A percentile compares a stretch with the other conserved stretches of the same genome.
Evolutionary conservation across 2,888 invertebrate genomes (phyloP).

Genomic region (Oasisia sp.): DNA sequence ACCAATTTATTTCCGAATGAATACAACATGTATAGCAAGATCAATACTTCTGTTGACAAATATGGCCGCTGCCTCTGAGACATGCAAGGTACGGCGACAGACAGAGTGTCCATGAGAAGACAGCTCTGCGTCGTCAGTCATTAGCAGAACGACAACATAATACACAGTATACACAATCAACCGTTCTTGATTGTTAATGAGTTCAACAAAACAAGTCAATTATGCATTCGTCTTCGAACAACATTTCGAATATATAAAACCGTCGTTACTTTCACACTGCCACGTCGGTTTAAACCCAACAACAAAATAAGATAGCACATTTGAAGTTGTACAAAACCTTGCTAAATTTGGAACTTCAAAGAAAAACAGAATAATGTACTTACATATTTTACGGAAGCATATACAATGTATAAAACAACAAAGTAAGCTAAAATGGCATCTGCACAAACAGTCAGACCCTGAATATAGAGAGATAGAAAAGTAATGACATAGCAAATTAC

Average conservation of each 20-base stretch:
- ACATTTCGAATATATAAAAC: background rate
- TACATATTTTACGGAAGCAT: conserved; percentile 8
- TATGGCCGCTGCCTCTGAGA: background rate
- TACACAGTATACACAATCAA: background rate
- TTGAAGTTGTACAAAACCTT: background rate
- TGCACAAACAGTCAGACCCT: background rate
- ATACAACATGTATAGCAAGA: background rate
- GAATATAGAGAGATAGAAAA: background rate
- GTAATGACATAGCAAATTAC: conserved; percentile 5
- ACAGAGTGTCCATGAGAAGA: background rate
- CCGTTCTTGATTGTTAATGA: background rate
- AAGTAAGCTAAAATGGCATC: background rate
- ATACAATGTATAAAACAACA: background rate
- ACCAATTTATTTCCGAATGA: background rate
- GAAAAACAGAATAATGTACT: background rate
- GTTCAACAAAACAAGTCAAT: background rate
- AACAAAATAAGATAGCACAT: background rate
- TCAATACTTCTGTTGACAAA: background rate
- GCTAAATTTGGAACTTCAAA: conserved; percentile 9
- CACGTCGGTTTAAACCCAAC: background rate
- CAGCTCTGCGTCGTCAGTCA: background rate
- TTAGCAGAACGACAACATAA: background rate
- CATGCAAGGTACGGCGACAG: background rate
- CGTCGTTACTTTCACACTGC: background rate
- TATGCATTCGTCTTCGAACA: background rate